Evolutionary conservation across 2,888 invertebrate species (phyloP).

Genomic region (Chironomus tentans): DNA sequence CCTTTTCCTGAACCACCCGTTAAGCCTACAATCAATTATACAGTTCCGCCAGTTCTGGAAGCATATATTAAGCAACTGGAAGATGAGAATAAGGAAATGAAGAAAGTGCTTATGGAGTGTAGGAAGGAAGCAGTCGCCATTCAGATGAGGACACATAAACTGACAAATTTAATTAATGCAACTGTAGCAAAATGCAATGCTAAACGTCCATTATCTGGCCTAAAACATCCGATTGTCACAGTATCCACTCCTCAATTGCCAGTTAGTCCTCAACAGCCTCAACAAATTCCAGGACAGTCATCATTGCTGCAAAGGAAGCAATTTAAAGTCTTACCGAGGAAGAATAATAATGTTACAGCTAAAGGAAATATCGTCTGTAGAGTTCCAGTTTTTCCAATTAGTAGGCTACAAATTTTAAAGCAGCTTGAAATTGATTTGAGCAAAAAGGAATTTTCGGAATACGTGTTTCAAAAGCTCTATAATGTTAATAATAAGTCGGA

Average conservation of each 20-base stretch:
- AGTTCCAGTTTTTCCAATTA: not conserved
- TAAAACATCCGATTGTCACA: not conserved
- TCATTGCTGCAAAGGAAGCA: not conserved
- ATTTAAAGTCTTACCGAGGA: no score
- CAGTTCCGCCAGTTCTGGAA: not conserved
- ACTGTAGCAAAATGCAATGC: not conserved
- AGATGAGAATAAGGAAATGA: slow-evolving; percentile 1
- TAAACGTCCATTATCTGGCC: not conserved
- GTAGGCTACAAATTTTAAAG: not conserved
- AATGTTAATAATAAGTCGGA: not conserved
- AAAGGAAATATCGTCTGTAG: no score
- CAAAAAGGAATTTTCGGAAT: not conserved
- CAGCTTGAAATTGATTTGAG: not conserved
- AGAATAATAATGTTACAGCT: no score
- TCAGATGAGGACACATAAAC: not conserved
- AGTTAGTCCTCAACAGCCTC: not conserved
- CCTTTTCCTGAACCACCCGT: no score
- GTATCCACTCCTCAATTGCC: no score
- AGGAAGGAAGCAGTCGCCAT: not conserved
- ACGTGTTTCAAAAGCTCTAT: not conserved
- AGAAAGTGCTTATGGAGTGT: not conserved
- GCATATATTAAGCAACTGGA: not conserved
- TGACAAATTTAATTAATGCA: not conserved
- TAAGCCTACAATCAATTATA: not conserved
- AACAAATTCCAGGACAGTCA: not conserved